Evolutionary conservation across 2,888 invertebrate species (phyloP).

Genomic region (Catonia carolina): DNA sequence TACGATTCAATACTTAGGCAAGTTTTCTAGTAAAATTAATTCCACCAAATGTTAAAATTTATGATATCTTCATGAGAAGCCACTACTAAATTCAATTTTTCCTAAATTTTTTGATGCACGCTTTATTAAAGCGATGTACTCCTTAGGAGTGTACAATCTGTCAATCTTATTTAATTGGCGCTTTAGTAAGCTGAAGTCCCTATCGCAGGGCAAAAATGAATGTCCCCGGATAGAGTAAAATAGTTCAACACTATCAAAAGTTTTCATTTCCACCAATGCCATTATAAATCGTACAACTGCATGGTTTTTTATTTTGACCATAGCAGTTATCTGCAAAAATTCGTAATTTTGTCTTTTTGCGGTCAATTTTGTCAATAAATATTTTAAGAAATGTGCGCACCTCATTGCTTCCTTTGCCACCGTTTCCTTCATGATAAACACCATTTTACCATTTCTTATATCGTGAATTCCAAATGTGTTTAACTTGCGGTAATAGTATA

Average conservation of each 20-base stretch:
- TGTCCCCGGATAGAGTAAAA: constrained; percentile 12
- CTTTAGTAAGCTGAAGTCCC: no score
- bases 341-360: constrained; percentile 1
- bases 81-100: background rate
- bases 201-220: no score
- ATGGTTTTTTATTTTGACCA: constrained; percentile 23
- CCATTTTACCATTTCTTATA: background rate
- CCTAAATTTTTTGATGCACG: no score
- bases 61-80: no score
- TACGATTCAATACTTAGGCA: no score
- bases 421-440: constrained; percentile 19
- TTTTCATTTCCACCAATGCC: constrained; percentile 9
- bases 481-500: constrained; percentile 13
- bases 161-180: constrained; percentile 14
- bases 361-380: constrained; percentile 5
- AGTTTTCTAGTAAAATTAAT: no score
- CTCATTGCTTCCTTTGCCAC: constrained; percentile 19
- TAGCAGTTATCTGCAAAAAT: constrained; percentile 23
- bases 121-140: no score
- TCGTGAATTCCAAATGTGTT: constrained; percentile 16
- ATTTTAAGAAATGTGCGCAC: constrained; percentile 13
- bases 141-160: constrained; percentile 1
- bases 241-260: constrained; percentile 14
- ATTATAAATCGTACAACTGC: background rate
- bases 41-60: no score